These are phyloP conservation scores for Diorhabda carinulata DNA, from an alignment of 1,140 invertebrate genomes.

Conservation along the genomic window DNA sequence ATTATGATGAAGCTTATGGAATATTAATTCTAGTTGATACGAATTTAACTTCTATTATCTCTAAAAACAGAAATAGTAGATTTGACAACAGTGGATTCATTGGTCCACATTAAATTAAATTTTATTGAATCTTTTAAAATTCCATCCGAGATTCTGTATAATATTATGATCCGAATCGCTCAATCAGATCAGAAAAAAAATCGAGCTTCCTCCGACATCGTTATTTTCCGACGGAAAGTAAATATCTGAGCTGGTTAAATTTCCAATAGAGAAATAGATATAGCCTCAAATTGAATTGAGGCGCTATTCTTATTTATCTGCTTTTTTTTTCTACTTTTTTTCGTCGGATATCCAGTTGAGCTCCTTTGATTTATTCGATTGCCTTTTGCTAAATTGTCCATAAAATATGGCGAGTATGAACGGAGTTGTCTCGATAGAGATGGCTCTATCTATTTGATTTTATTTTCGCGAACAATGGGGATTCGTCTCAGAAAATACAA, in stretches of 20 bases:
- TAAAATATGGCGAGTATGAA: background rate
- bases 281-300: constrained; percentile 2
- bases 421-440: background rate
- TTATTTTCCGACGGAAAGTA: too few species aligned
- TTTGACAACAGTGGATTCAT: background rate
- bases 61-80: too few species aligned
- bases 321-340: background rate
- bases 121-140: background rate
- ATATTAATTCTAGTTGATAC: constrained; percentile 5
- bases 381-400: constrained; percentile 2
- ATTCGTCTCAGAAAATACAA: too few species aligned
- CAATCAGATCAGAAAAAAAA: background rate
- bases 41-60: background rate
- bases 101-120: background rate
- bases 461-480: too few species aligned
- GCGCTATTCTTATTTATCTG: constrained; percentile 2
- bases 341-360: background rate
- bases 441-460: background rate
- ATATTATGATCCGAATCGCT: background rate
- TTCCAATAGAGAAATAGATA: constrained; percentile 2
- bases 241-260: background rate
- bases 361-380: constrained; percentile 1
- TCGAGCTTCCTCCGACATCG: background rate
- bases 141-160: background rate
- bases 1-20: constrained; percentile 1